Conservation (phyloP, 1,140 invertebrate genomes). For the Zaprionus lachaisei region DNA sequence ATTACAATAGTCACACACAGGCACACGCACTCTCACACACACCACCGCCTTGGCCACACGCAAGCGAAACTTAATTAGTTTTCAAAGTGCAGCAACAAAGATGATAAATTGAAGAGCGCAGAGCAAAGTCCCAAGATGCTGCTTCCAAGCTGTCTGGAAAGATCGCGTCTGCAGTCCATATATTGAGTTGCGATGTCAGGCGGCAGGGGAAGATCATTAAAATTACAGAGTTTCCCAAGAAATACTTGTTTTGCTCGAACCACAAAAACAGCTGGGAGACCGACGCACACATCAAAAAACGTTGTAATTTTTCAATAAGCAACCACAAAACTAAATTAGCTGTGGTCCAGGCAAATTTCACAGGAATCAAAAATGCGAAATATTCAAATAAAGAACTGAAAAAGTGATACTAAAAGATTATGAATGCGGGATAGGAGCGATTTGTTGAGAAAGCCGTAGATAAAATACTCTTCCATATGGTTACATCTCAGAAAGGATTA, state of each 20-base stretch:
- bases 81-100: conserved; percentile 66
- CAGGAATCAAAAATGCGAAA: conserved; percentile 74
- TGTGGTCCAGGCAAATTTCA: conserved; percentile 73
- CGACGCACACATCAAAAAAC: conserved; percentile 32
- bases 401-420: conserved; percentile 44
- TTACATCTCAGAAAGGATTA: too few relatives aligned
- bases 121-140: conserved; percentile 33
- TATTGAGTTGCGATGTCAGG: conserved; percentile 45
- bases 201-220: conserved; percentile 22
- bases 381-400: conserved; percentile 71
- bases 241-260: conserved; percentile 2
- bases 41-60: conserved; percentile 61
- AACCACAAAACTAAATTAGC: conserved; percentile 71
- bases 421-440: neutral
- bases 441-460: neutral
- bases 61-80: conserved; percentile 75
- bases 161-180: conserved; percentile 51
- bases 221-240: conserved; percentile 68
- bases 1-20: conserved; percentile 61
- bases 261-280: conserved; percentile 13
- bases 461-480: neutral
- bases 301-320: conserved; percentile 81
- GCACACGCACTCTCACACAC: conserved; percentile 23
- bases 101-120: conserved; percentile 70
- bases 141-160: conserved; percentile 76